Evolutionary conservation across 2,888 invertebrate species (phyloP).

Genomic region (Trypoxylon attenuatum): DNA sequence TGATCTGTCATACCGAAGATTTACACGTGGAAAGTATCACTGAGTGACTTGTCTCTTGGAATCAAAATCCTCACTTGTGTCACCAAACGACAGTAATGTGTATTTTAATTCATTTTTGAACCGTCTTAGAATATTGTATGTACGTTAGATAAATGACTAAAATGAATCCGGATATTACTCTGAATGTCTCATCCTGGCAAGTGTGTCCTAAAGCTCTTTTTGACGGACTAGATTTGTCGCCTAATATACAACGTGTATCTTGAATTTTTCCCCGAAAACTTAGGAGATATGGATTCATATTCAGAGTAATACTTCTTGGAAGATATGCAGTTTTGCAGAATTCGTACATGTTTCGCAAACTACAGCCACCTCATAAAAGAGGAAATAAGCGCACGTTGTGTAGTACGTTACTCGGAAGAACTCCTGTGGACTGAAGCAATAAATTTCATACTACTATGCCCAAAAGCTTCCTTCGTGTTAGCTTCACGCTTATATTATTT

Average conservation of each 20-base stretch:
- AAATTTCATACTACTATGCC: slow-evolving; percentile 3
- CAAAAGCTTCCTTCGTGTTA: not conserved
- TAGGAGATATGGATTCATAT: slow-evolving; percentile 16
- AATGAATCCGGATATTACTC: not conserved
- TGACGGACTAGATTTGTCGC: not conserved
- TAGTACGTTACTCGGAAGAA: slow-evolving; percentile 2
- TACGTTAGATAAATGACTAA: not conserved
- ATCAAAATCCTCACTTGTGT: too few species aligned
- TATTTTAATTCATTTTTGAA: not conserved
- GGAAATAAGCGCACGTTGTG: slow-evolving; percentile 19
- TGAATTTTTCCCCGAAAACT: not conserved
- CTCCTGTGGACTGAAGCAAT: not conserved
- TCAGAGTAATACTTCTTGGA: not conserved
- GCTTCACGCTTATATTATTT: not conserved
- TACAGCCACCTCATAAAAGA: slow-evolving; percentile 1
- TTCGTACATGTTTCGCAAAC: slow-evolving; percentile 12
- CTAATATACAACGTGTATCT: not conserved
- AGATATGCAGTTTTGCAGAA: slow-evolving; percentile 10
- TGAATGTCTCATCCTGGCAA: too few species aligned
- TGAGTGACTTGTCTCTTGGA: not conserved
- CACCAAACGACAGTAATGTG: not conserved
- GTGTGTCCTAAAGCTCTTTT: too few species aligned
- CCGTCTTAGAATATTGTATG: not conserved
- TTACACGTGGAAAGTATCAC: not conserved
- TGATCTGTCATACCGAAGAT: slow-evolving; percentile 14